Conservation (phyloP, 2,113 vertebrate species). For the Hypomesus transpacificus region DNA sequence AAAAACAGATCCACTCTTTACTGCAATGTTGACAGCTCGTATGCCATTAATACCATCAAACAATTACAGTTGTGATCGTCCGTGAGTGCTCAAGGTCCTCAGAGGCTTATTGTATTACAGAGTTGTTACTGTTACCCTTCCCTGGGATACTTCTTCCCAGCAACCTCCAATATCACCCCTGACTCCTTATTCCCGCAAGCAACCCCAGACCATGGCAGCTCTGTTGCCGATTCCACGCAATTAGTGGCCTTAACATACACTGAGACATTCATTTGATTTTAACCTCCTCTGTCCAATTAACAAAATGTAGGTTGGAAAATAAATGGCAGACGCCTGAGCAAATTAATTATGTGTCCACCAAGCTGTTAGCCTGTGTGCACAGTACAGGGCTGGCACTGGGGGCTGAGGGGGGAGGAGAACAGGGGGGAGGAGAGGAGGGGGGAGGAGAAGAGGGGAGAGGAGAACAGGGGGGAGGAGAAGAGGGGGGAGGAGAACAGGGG, state of each 20-base stretch:
- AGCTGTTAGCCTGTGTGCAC: conserved; percentile 68
- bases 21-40: conserved; percentile 22
- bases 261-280: conserved; percentile 67
- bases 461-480: too few species aligned
- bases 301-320: conserved; percentile 77
- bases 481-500: too few species aligned
- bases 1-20: conserved; percentile 7
- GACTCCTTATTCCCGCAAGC: conserved; percentile 39
- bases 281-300: conserved; percentile 75
- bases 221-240: conserved; percentile 49
- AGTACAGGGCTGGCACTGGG: conserved; percentile 62
- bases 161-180: conserved; percentile 34
- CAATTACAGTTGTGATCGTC: conserved; percentile 34
- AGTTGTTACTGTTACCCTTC: conserved; percentile 11
- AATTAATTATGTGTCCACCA: conserved; percentile 79
- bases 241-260: conserved; percentile 61
- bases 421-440: too few species aligned
- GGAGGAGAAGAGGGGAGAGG: too few species aligned
- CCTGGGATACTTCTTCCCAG: conserved; percentile 12
- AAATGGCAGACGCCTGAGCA: conserved; percentile 75
- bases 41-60: conserved; percentile 16
- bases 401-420: too few species aligned
- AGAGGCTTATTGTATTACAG: conserved; percentile 12
- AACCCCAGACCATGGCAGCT: conserved; percentile 13
- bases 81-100: conserved; percentile 27